These are phyloP conservation scores for Ferrisia virgata DNA, from an alignment of 2,888 invertebrate genomes.

Conservation along the genomic window DNA sequence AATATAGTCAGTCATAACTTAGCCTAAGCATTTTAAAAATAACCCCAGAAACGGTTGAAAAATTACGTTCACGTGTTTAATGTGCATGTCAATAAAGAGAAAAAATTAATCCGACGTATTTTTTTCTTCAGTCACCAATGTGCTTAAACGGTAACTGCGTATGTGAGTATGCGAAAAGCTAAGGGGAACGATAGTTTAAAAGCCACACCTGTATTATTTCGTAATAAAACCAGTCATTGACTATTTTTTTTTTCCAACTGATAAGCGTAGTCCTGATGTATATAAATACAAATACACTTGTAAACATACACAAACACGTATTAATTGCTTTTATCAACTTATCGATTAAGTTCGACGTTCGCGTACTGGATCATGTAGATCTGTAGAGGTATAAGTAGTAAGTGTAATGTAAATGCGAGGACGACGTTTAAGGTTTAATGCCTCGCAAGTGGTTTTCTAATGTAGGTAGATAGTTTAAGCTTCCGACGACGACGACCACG, in stretches of 20 bases:
- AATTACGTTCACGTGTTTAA: background rate
- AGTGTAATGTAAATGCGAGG: background rate
- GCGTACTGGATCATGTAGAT: background rate
- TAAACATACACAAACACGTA: constrained; percentile 10
- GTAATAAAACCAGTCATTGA: constrained; percentile 22
- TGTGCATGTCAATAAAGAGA: background rate
- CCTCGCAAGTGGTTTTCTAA: background rate
- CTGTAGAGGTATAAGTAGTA: too few species aligned
- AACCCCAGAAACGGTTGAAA: background rate
- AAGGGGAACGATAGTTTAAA: background rate
- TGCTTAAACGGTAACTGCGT: background rate
- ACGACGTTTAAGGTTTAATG: background rate
- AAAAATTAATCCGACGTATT: background rate
- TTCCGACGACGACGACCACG: background rate
- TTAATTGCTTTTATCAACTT: background rate
- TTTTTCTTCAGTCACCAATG: background rate
- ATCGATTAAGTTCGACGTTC: constrained; percentile 18
- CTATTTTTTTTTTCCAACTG: background rate
- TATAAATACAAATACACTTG: constrained; percentile 13
- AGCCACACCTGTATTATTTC: constrained; percentile 5
- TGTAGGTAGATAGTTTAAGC: background rate
- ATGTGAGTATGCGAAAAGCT: background rate
- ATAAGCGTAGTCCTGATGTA: too few species aligned
- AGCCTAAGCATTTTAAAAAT: too few species aligned
- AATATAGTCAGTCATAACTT: too few species aligned